These are phyloP conservation scores for Drosophila picticornis DNA, from an alignment of 2,888 invertebrate species.

Conservation along the genomic window DNA sequence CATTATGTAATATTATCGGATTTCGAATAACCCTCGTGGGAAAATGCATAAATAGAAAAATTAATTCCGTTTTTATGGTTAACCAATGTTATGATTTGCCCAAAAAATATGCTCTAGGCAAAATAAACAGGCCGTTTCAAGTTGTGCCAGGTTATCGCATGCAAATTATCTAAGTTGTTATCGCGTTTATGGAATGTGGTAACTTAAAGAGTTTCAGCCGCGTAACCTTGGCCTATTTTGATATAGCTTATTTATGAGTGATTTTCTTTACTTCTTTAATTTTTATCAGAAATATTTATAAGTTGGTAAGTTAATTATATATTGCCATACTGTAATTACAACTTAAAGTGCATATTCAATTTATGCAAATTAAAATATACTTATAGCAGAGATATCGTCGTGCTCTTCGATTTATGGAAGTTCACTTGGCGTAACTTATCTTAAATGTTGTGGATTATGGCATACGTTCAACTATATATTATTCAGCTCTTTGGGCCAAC, in stretches of 20 bases:
- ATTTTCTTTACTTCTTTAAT: background rate
- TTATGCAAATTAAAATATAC: background rate
- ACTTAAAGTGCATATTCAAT: background rate
- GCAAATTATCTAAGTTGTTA: background rate
- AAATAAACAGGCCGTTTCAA: slow-evolving; percentile 19
- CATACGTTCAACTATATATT: background rate
- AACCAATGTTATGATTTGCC: slow-evolving; percentile 25
- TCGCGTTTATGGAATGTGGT: background rate
- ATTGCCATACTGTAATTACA: background rate
- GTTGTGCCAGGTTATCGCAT: slow-evolving; percentile 10
- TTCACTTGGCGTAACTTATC: background rate
- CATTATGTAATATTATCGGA: slow-evolving; percentile 45
- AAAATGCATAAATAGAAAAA: slow-evolving; percentile 30
- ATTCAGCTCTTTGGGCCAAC: background rate
- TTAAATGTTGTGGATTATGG: background rate
- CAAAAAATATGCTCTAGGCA: slow-evolving; percentile 3
- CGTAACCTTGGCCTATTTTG: background rate
- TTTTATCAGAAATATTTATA: background rate
- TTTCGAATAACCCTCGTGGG: slow-evolving; percentile 17
- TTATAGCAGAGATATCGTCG: background rate
- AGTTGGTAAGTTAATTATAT: background rate
- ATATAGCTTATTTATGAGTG: background rate
- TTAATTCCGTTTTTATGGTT: slow-evolving; percentile 28
- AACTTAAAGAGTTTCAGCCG: background rate
- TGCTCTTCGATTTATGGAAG: background rate